Percentiles rank a stretch among this genome's conserved stretches.
Evolutionary conservation across 2,797 vertebrate species (phyloP).

Genomic region (Etheostoma perlongum): DNA sequence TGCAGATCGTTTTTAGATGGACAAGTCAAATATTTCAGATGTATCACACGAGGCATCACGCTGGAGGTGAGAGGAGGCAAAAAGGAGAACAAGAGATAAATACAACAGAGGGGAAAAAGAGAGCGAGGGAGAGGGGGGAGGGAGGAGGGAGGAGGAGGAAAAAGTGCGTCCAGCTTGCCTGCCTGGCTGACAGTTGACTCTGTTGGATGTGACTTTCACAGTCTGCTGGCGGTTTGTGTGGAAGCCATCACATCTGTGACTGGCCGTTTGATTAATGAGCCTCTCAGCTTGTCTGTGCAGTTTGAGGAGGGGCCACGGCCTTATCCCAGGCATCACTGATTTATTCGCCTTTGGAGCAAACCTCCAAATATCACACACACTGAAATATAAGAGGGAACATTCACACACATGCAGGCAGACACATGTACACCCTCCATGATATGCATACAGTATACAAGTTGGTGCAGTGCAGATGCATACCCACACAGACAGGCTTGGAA

Average conservation of each 20-base stretch:
- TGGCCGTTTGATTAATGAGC: constrained; percentile 98
- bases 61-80: constrained; percentile 77
- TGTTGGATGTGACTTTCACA: constrained; percentile 99
- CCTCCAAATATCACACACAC: constrained; percentile 86
- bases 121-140: constrained; percentile 34
- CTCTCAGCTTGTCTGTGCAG: constrained; percentile 93
- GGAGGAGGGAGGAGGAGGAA: constrained; percentile 42
- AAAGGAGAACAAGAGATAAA: constrained; percentile 73
- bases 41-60: constrained; percentile 68
- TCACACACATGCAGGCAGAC: constrained; percentile 79
- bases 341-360: constrained; percentile 90
- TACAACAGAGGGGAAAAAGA: constrained; percentile 61
- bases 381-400: constrained; percentile 86
- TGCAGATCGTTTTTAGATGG: constrained; percentile 75
- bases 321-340: constrained; percentile 94
- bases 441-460: constrained; percentile 64
- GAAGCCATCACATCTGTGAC: constrained; percentile 98
- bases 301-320: constrained; percentile 92
- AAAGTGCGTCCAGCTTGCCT: constrained; percentile 75
- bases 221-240: constrained; percentile 95
- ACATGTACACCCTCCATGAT: constrained; percentile 72
- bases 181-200: constrained; percentile 89
- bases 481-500: constrained; percentile 48
- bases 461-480: constrained; percentile 57
- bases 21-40: constrained; percentile 79